Evolutionary conservation across 2,797 vertebrate species (phyloP).

Genomic region (Coregonus sp.): DNA sequence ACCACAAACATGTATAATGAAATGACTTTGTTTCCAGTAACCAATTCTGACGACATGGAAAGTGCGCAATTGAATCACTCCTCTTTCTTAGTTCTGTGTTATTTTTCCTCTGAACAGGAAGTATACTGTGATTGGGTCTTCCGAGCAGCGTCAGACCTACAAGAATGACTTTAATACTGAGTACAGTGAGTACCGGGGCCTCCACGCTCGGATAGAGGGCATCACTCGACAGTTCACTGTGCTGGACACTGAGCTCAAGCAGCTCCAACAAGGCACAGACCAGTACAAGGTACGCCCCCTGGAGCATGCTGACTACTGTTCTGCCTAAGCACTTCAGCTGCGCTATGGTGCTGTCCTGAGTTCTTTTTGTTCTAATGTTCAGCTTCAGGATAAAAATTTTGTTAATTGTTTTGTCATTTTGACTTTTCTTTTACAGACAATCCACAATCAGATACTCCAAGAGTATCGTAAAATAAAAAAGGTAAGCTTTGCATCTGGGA

Average conservation of each 20-base stretch:
- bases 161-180: conserved; percentile 97
- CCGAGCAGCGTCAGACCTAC: conserved; percentile 94
- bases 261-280: conserved; percentile 89
- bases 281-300: conserved; percentile 87
- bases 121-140: conserved; percentile 86
- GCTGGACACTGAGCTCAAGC: conserved; percentile 91
- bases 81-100: not conserved
- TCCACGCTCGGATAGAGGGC: conserved; percentile 92
- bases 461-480: conserved; percentile 99
- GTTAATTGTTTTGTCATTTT: not conserved
- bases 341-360: not conserved
- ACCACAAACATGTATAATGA: not conserved
- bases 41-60: not conserved
- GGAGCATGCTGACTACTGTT: not conserved
- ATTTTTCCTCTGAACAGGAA: conserved; percentile 73
- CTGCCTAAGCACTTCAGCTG: not conserved
- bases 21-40: not conserved
- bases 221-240: conserved; percentile 94
- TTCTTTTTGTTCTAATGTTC: not conserved
- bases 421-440: conserved; percentile 78
- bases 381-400: not conserved
- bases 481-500: conserved; percentile 66
- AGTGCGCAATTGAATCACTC: not conserved
- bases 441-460: conserved; percentile 97
- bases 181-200: conserved; percentile 90